phyloP scores from a whole-genome alignment of 1,140 invertebrate genomes.

The Aphelinus atriplicis region DNA sequence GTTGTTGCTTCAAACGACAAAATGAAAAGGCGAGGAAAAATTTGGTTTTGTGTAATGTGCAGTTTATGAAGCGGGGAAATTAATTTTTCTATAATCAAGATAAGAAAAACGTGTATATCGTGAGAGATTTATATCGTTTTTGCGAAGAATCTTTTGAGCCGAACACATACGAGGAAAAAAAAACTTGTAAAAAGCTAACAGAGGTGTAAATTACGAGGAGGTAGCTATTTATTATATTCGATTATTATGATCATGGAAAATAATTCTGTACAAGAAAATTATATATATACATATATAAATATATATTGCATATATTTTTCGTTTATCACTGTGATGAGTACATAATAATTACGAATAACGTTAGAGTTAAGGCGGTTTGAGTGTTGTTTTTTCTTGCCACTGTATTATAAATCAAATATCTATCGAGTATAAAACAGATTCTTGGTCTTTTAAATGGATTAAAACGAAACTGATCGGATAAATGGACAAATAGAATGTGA shows the following conservation, averaged over 20 bases:
- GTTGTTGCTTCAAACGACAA: too few species aligned
- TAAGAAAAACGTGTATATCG: constrained; percentile 9
- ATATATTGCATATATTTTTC: constrained; percentile 61
- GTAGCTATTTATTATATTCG: constrained; percentile 50
- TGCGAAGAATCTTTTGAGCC: neutral
- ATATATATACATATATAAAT: constrained; percentile 48
- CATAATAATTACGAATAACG: constrained; percentile 58
- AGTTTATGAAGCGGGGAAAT: constrained; percentile 13
- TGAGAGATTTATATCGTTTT: constrained; percentile 6
- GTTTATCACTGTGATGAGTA: constrained; percentile 67
- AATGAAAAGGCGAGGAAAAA: constrained; percentile 1
- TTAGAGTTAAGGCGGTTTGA: constrained; percentile 59
- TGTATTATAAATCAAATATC: constrained; percentile 47
- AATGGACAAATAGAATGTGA: constrained; percentile 37
- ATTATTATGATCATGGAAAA: constrained; percentile 45
- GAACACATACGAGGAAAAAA: neutral
- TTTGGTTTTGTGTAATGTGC: constrained; percentile 6
- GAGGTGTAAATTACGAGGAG: constrained; percentile 36
- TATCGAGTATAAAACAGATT: constrained; percentile 33
- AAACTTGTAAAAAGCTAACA: constrained; percentile 26
- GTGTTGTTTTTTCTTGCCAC: constrained; percentile 61
- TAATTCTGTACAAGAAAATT: constrained; percentile 55
- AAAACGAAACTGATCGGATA: constrained; percentile 33
- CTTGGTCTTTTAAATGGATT: constrained; percentile 35
- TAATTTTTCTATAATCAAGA: constrained; percentile 24